Conservation (phyloP, 2,113 vertebrate genomes). For the Eulemur macaco region DNA sequence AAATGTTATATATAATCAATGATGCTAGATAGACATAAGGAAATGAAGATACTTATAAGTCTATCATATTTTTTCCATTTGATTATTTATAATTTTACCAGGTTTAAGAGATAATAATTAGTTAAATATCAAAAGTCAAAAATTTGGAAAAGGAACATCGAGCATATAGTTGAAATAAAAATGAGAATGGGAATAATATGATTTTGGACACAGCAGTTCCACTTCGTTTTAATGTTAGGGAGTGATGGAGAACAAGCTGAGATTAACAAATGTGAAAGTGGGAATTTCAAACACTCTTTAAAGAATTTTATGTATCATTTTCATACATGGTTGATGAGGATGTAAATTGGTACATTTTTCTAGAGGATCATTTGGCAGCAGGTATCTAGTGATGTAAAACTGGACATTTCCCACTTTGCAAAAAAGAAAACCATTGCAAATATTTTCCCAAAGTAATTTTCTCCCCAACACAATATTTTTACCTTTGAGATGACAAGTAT, state of each 20-base stretch:
- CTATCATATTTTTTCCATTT: background rate
- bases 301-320: background rate
- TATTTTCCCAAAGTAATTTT: conserved; percentile 45
- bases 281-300: background rate
- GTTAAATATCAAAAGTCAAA: background rate
- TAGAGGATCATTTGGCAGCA: background rate
- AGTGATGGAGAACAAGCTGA: background rate
- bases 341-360: background rate
- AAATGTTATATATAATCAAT: background rate
- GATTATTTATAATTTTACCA: background rate
- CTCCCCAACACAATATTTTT: conserved; percentile 20
- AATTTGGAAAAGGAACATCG: background rate
- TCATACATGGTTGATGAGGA: background rate
- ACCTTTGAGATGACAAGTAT: background rate
- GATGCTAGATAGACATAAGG: background rate
- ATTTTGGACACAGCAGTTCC: background rate
- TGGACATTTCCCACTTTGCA: background rate
- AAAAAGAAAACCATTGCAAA: background rate
- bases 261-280: background rate
- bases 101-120: background rate
- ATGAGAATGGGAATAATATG: background rate
- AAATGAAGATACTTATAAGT: background rate
- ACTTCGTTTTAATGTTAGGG: background rate
- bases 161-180: background rate
- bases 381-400: background rate